A percentile compares a stretch with the other conserved stretches of the same genome.
Conservation (phyloP, 2,888 invertebrate genomes). For the Hemicrepidius hirtus region DNA sequence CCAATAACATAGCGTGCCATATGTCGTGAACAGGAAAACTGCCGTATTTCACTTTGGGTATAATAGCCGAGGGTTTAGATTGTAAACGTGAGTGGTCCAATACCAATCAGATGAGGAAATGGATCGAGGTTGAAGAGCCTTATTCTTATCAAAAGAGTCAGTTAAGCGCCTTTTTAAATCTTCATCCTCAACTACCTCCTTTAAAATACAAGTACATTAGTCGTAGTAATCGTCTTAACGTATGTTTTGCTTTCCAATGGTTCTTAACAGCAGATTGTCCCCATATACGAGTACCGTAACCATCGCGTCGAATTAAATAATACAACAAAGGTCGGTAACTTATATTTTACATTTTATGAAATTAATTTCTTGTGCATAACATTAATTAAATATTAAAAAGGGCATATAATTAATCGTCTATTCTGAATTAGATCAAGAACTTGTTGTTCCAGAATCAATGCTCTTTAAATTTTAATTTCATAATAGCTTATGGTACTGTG, state of each 20-base stretch:
- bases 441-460: constrained; percentile 6
- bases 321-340: no score
- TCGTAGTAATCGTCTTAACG: no score
- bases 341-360: no score
- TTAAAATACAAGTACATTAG: constrained; percentile 23
- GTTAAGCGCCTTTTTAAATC: constrained; percentile 53
- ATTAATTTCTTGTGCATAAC: no score
- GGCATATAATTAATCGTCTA: no score
- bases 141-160: constrained; percentile 50
- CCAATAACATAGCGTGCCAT: constrained; percentile 59
- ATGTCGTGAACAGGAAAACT: constrained; percentile 60
- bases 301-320: no score
- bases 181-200: constrained; percentile 44
- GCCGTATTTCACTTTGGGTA: constrained; percentile 58
- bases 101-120: constrained; percentile 55
- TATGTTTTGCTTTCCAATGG: no score
- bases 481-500: constrained; percentile 11
- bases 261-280: no score
- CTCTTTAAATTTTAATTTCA: constrained; percentile 15
- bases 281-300: no score
- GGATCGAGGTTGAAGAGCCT: constrained; percentile 52
- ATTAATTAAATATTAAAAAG: no score
- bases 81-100: constrained; percentile 56
- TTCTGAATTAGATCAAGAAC: no score
- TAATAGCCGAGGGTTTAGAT: constrained; percentile 57